These are phyloP conservation scores for Edolisoma coerulescens DNA, from an alignment of 2,113 vertebrate species.

Conservation along the genomic window DNA sequence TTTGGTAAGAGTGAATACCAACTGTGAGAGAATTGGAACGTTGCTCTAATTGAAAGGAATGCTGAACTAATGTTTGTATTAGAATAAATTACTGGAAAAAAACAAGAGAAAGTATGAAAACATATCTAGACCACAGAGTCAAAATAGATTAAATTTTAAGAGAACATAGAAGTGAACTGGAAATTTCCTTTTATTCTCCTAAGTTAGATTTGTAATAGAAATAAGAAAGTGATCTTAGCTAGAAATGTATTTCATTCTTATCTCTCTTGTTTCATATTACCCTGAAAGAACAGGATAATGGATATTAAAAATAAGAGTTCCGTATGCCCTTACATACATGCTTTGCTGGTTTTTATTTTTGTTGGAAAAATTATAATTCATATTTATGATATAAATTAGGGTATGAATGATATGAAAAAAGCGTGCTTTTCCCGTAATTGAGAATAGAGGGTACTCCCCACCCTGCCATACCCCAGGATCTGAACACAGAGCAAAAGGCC, in stretches of 20 bases:
- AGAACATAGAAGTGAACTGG: background rate
- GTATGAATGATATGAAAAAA: background rate
- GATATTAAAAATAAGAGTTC: background rate
- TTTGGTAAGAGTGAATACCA: background rate
- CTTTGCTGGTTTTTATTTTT: background rate
- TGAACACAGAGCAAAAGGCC: background rate
- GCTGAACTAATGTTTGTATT: slow-evolving; percentile 29
- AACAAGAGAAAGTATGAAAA: background rate
- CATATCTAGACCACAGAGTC: background rate
- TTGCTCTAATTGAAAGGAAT: background rate
- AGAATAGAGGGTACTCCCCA: background rate
- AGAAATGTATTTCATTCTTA: background rate
- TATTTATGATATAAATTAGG: background rate
- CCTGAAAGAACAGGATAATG: background rate
- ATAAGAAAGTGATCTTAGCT: background rate
- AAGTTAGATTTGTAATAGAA: background rate
- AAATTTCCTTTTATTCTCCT: slow-evolving; percentile 7
- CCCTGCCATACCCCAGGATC: background rate
- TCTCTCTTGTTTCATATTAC: background rate
- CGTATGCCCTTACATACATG: background rate
- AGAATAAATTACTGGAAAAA: slow-evolving; percentile 14
- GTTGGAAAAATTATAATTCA: background rate
- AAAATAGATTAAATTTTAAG: background rate
- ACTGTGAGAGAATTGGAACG: background rate
- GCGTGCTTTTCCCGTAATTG: background rate